Conservation (phyloP, 2,797 vertebrate genomes). For the Philypnodon macrostomus region DNA sequence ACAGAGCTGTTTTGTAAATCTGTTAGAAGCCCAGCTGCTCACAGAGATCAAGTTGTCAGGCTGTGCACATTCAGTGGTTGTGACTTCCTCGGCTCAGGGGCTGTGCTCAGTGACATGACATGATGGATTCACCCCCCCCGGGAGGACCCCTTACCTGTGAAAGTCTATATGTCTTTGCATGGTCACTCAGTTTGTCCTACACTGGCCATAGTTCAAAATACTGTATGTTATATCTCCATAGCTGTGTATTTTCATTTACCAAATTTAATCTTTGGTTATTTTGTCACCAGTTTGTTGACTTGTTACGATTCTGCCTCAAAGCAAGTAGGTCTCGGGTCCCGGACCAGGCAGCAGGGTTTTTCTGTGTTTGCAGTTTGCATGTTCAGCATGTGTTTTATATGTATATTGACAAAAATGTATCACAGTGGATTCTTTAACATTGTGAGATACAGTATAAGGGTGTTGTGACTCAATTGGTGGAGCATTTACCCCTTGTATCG, state of each 20-base stretch:
- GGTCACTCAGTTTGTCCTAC: constrained; percentile 6
- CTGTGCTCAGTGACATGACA: constrained; percentile 41
- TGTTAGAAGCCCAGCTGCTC: constrained; percentile 40
- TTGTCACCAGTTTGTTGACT: too few relatives aligned
- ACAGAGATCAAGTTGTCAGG: constrained; percentile 52
- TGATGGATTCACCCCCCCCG: constrained; percentile 49
- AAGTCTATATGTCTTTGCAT: constrained; percentile 9
- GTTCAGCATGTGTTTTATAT: too few relatives aligned
- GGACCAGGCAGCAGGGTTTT: too few relatives aligned
- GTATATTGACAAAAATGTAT: too few relatives aligned
- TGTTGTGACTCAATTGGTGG: too few relatives aligned
- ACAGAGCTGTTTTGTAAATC: constrained; percentile 43
- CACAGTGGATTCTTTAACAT: too few relatives aligned
- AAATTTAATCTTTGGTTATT: too few relatives aligned
- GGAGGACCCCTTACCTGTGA: constrained; percentile 32
- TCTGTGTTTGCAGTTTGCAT: too few relatives aligned
- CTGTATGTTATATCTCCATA: not conserved
- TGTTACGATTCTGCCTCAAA: too few relatives aligned
- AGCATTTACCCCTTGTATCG: too few relatives aligned
- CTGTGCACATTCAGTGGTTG: constrained; percentile 26
- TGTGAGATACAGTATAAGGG: too few relatives aligned
- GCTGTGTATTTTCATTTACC: not conserved
- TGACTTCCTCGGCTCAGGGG: constrained; percentile 39
- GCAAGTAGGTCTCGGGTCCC: too few relatives aligned
- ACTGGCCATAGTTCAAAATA: constrained; percentile 12